Base-by-base conservation (phyloP, 2,888 invertebrate genomes). In the Cryptus viduatorius region DNA sequence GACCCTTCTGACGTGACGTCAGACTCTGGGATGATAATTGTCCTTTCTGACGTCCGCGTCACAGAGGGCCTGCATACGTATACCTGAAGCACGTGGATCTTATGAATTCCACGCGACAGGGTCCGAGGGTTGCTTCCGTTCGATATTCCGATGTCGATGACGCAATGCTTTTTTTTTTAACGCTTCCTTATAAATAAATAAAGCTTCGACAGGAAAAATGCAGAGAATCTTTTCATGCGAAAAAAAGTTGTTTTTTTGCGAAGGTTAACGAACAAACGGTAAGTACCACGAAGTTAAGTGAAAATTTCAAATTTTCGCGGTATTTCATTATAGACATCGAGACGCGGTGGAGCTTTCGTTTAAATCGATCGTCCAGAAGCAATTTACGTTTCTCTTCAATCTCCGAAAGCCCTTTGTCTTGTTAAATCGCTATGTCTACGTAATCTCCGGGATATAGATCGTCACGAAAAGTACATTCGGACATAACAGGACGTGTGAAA, bases 101-200 rank as follows among this genome's bases (percentile, higher is more conserved):
- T 44, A 72, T 56, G 42, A 24, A 56, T 56, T 72, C 42, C 53
- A 69, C 4, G n/a, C 29, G 29, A 19, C 5, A 24, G 29, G 59
- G 73, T 19, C 24, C 12, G 50, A 50, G 46, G n/a, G 5, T 37
- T 14, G n/a, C 50, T 50, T 5, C 7, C 46, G 61, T 4, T 73
- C 73, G 61, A 73, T 73, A 73, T 61, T 73, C 73, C 73, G 46
- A 73, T 61, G 48, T 61, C 61, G 31, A 24, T 48, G 73, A 73
- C 73, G 73, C 56, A 59, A 46, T 53, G 37, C 53, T 10, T 50
- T 29, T 37, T 31, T 37, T 19, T 53, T 19, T 53, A n/a, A 16
- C 2, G 53, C 16, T 19, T 53, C 53, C 53, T n/a, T 16, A 53
- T 7, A 53, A 8, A 16, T 2, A 8, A 53, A 16, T 7, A 8